Evolutionary conservation across 2,797 vertebrate genomes (phyloP).

Genomic region (Kryptopterus vitreolus): DNA sequence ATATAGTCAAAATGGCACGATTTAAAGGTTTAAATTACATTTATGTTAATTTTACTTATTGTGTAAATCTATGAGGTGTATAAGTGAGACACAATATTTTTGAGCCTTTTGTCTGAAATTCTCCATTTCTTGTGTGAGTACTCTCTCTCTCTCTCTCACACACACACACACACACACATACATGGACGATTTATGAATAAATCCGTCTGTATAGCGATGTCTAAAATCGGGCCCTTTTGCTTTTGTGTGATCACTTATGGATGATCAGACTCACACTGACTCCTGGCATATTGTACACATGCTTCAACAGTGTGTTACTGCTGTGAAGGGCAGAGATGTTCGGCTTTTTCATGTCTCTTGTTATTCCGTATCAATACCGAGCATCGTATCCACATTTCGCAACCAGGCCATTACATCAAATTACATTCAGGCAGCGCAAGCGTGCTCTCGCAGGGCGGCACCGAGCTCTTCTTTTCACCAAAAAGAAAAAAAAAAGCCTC

Average conservation of each 20-base stretch:
- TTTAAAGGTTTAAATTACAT: neutral
- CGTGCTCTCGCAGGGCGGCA: slow-evolving; percentile 41
- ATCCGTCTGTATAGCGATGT: neutral
- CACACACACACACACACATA: too few species aligned
- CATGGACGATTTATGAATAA: neutral
- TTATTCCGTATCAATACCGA: slow-evolving; percentile 52
- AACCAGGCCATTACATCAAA: slow-evolving; percentile 52
- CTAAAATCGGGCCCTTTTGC: neutral
- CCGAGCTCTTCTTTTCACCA: slow-evolving; percentile 38
- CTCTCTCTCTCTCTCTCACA: too few species aligned
- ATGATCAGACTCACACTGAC: slow-evolving; percentile 40
- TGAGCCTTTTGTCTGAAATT: neutral
- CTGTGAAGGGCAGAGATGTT: slow-evolving; percentile 44
- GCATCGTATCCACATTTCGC: slow-evolving; percentile 46
- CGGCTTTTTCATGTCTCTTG: slow-evolving; percentile 40
- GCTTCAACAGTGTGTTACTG: slow-evolving; percentile 41
- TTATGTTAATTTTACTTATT: neutral
- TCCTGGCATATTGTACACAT: slow-evolving; percentile 45
- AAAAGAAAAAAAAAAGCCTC: too few species aligned
- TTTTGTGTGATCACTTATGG: neutral
- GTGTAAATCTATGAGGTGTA: neutral
- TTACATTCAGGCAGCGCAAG: slow-evolving; percentile 55
- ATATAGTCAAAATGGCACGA: neutral
- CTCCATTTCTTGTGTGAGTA: neutral
- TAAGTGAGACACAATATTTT: neutral